Base-by-base conservation (phyloP, 2,113 vertebrate species). In the Clarias magur region DNA sequence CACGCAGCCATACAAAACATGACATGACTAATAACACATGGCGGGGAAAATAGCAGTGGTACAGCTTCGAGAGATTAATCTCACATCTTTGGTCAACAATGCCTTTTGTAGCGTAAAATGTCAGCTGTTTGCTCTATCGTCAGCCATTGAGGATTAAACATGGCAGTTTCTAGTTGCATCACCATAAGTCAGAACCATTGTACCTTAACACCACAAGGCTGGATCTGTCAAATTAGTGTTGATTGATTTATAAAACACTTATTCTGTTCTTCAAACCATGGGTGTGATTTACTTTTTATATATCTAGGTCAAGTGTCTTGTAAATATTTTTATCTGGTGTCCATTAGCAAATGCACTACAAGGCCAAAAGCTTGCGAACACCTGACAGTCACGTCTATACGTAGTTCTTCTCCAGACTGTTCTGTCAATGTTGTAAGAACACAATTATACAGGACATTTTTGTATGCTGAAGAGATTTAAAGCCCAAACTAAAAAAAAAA, bases 61-160 rank as follows among this genome's bases (percentile, higher is more conserved):
- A 27, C 16, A 19, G 25, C 48, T 59, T 60, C 12, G 16, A 30
- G 19, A 81, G 87, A 83, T 75, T 75, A 70, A 59, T 67, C 72
- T 76, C 59, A 60, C 11, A 34, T 80, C 80, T 78, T 82, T 54
- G 17, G 42, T 83, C 73, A 75, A 75, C 83, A 63, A 6, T 27
- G 15, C 25, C 30, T 48, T 82, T 86, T 63, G 62, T 54, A 59
- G 15, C 34, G 15, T 42, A 11, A 48, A 82, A 48, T 23, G 38
- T 48, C 19, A 72, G 73, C 48, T 54, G 12, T 56, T 27, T 27
- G 2, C 48, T 17, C 5, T 6, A 78, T 78, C 53, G 17, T 27
- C 48, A 27, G 25, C 68, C 67, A 85, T n/a, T 67, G 48, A 16
- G 56, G 27, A 23, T 70, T 73, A 70, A 56, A 56, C n/a, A 16